Percentiles rank a stretch among this genome's conserved stretches.
These are phyloP conservation scores for Uria aalge DNA, from an alignment of 2,113 vertebrate genomes.

Conservation along the genomic window DNA sequence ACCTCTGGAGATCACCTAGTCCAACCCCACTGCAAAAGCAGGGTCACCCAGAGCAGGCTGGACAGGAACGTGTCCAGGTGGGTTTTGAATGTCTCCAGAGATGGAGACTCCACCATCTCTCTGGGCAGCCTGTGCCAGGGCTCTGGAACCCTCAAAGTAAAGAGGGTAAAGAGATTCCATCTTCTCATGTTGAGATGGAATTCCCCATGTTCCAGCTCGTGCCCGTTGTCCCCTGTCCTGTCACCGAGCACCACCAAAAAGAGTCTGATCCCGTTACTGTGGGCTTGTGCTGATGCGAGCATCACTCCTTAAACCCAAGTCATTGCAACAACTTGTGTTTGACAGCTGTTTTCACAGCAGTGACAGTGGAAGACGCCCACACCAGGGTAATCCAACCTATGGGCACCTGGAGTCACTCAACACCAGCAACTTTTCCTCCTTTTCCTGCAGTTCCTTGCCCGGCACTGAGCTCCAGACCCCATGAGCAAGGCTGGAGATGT, in stretches of 20 bases:
- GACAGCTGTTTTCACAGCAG: background rate
- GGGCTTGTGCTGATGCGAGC: background rate
- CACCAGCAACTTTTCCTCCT: background rate
- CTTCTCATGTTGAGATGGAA: background rate
- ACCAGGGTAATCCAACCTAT: background rate
- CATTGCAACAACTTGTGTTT: background rate
- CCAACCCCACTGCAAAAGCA: background rate
- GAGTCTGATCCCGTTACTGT: background rate
- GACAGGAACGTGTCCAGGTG: background rate
- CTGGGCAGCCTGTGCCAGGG: background rate
- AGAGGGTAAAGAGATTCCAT: too few species aligned
- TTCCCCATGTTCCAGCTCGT: background rate
- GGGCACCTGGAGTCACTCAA: background rate
- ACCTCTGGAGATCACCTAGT: background rate
- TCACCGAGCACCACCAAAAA: background rate
- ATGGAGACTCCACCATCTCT: background rate
- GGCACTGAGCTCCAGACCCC: background rate
- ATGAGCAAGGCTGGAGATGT: accelerated
- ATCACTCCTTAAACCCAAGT: background rate
- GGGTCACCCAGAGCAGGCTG: background rate
- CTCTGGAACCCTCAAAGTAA: background rate
- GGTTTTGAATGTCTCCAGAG: background rate
- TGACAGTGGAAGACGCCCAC: background rate
- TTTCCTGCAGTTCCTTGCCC: background rate
- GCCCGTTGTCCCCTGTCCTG: background rate